These are phyloP conservation scores for Oncorhynchus tshawytscha DNA, from an alignment of 2,113 vertebrate genomes.

Conservation along the genomic window DNA sequence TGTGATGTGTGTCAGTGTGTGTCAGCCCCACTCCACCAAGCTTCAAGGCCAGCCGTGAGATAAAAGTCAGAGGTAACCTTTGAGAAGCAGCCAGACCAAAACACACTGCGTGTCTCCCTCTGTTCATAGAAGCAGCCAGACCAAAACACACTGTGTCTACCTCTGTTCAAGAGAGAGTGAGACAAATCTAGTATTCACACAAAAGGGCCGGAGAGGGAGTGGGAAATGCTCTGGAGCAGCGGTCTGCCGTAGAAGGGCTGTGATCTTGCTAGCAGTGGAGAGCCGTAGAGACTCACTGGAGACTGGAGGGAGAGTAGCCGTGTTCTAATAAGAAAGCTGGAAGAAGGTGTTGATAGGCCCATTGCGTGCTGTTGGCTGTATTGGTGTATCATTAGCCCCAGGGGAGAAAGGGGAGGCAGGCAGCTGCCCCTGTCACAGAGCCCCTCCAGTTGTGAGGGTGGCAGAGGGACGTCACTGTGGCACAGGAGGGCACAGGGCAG, in stretches of 20 bases:
- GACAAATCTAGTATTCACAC: conserved; percentile 7
- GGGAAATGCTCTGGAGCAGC: not conserved
- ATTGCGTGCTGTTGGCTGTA: conserved; percentile 43
- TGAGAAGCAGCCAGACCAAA: no score
- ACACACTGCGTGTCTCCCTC: not conserved
- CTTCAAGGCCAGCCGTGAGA: conserved; percentile 14
- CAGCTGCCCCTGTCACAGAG: conserved; percentile 53
- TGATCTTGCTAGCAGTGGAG: conserved; percentile 15
- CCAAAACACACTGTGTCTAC: not conserved
- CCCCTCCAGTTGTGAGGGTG: conserved; percentile 52
- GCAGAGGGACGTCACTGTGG: conserved; percentile 19
- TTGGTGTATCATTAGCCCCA: conserved; percentile 52
- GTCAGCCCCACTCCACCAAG: no score
- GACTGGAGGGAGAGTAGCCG: conserved; percentile 24
- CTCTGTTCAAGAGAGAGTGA: not conserved
- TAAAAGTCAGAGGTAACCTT: conserved; percentile 12
- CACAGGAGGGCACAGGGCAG: conserved; percentile 34
- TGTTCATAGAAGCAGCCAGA: not conserved
- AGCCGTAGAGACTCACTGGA: not conserved
- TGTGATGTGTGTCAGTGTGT: no score
- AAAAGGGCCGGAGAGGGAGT: not conserved
- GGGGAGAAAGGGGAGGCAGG: conserved; percentile 35
- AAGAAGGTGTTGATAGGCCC: conserved; percentile 31
- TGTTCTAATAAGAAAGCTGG: conserved; percentile 41
- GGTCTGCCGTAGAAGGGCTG: not conserved